phyloP scores from a whole-genome alignment of 2,888 invertebrate species.

The Tinea semifulvella region DNA sequence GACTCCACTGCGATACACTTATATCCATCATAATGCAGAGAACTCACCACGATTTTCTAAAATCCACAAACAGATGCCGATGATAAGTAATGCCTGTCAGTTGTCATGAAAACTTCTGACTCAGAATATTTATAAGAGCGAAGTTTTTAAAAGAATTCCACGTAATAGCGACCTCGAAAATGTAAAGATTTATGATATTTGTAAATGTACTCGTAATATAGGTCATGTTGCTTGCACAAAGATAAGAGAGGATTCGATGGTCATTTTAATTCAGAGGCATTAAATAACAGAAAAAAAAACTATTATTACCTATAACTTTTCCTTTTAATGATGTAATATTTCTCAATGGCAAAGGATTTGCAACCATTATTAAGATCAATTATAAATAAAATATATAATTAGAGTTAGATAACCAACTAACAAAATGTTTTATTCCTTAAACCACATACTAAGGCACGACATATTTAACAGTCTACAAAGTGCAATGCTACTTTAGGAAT shows the following conservation, averaged over 20 bases:
- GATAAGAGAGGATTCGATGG: constrained; percentile 5
- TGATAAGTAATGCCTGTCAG: constrained; percentile 8
- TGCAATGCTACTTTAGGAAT: no score
- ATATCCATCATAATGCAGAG: background rate
- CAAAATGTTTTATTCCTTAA: no score
- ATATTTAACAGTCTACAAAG: no score
- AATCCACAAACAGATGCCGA: constrained; percentile 8
- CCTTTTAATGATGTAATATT: no score
- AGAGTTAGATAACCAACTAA: no score
- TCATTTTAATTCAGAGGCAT: no score
- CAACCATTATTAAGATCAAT: no score
- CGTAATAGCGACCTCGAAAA: background rate
- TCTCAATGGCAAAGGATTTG: no score
- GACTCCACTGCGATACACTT: constrained; percentile 9
- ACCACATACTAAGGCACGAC: no score
- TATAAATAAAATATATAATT: no score
- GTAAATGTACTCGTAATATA: constrained; percentile 8
- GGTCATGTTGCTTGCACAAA: constrained; percentile 1
- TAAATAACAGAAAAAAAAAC: no score
- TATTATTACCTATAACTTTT: no score
- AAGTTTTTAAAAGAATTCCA: background rate
- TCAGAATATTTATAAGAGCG: constrained; percentile 1
- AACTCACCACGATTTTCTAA: constrained; percentile 10
- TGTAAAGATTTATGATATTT: constrained; percentile 2
- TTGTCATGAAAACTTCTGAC: constrained; percentile 1